phyloP scores from a whole-genome alignment of 2,797 vertebrate species.

The Threskiornis aethiopicus region DNA sequence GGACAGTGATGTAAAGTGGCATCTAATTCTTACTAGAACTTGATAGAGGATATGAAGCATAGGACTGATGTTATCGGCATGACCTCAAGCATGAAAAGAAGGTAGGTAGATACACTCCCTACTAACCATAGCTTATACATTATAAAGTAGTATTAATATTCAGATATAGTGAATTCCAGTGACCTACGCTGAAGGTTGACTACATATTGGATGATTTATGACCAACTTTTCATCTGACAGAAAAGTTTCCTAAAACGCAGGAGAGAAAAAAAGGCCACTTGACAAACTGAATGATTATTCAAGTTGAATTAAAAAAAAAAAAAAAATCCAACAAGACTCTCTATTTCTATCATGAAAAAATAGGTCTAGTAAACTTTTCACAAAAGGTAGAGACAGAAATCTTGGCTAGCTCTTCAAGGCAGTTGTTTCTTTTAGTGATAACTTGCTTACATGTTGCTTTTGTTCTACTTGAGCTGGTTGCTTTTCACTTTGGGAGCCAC shows the following conservation, averaged over 20 bases:
- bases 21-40: neutral
- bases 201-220: neutral
- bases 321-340: neutral
- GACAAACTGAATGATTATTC: neutral
- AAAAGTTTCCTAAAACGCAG: neutral
- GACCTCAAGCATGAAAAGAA: neutral
- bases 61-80: neutral
- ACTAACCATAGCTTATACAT: neutral
- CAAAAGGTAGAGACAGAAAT: neutral
- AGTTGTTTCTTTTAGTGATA: neutral
- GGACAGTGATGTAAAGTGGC: neutral
- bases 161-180: neutral
- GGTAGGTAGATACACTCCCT: neutral
- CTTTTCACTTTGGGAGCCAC: neutral
- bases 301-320: neutral
- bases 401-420: neutral
- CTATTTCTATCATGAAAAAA: neutral
- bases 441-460: fast-evolving
- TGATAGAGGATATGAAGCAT: neutral
- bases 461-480: neutral
- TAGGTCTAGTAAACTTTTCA: neutral
- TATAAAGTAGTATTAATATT: neutral
- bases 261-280: neutral
- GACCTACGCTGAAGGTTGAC: neutral
- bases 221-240: neutral